Evolutionary conservation across 1,140 invertebrate genomes (phyloP), one percentile per base, ranked within the genome.

Genomic region (Bombus affinis): DNA sequence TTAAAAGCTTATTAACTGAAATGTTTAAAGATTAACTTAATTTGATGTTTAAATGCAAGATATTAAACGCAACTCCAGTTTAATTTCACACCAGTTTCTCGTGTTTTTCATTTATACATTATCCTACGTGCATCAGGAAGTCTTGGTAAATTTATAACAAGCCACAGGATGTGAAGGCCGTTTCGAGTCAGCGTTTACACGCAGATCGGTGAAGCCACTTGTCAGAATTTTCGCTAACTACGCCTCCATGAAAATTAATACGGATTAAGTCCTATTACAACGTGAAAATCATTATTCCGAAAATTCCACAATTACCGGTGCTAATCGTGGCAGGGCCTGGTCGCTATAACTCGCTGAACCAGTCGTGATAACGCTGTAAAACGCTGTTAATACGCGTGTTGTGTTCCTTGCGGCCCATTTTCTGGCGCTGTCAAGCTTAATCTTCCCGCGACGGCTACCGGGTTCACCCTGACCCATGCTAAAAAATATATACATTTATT

Each of bases 231-330:
- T 73, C 80, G n/a, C 6, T 2, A 73, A 28, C 70, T n/a, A 73
- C 68, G 22, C 32, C 47, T 42, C 3, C 22, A 22, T 39, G 59
- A 32, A 59, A 68, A 83, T 44, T 53, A 77, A 42, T 70, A 70
- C 37, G 25, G 42, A 70, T 53, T 57, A 42, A 53, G 42, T 22
- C 25, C 47, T 28, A 42, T 68, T 77, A 15, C 37, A 83, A 77
- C n/a, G n/a, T 62, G 47, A 53, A 53, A 53, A 53, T 53, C 47
- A 28, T 78, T 70, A 78, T 70, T 35, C 44, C 15, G 35, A 78
- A 70, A 83, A 83, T 77, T 68, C 53, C 62, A 12, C 37, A 57
- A 83, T 83, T 83, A 77, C n/a, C 47, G 3, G 13, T 22, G 59
- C 37, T 83, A 78, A 78, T 83, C 32, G 80, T 32, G 13, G 15